Conservation (phyloP, 2,797 vertebrate genomes). For the Onychomys arenicola region DNA sequence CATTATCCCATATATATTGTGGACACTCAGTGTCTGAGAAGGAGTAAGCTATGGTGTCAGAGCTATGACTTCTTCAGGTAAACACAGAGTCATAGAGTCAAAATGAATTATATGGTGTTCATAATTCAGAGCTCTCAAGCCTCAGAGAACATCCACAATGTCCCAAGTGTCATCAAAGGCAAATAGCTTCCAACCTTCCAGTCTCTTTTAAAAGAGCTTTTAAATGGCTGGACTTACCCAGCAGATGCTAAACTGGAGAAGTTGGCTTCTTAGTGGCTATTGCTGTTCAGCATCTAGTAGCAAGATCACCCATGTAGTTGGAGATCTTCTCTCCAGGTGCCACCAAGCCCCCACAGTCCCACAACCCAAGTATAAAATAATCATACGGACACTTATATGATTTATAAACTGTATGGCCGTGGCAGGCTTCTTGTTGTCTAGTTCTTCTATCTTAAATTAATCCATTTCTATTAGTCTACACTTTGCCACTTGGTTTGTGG, state of each 20-base stretch:
- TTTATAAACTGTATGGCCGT: too few species aligned
- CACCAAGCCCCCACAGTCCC: too few species aligned
- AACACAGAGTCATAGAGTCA: not conserved
- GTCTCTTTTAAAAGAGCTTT: slow-evolving; percentile 89
- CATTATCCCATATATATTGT: too few species aligned
- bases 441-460: too few species aligned
- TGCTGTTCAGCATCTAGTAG: slow-evolving; percentile 95
- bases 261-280: slow-evolving; percentile 93
- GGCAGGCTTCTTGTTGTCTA: too few species aligned
- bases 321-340: too few species aligned
- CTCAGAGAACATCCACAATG: not conserved
- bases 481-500: too few species aligned
- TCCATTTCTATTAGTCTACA: too few species aligned
- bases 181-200: not conserved
- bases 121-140: not conserved
- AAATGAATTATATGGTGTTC: not conserved
- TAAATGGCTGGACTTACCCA: slow-evolving; percentile 95
- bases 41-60: not conserved
- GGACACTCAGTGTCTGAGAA: not conserved
- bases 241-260: slow-evolving; percentile 93
- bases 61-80: not conserved
- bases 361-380: too few species aligned
- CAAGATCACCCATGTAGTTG: slow-evolving; percentile 96
- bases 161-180: not conserved
- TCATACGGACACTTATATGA: too few species aligned